A percentile compares a stretch with the other conserved stretches of the same genome.
Conservation (phyloP, 2,797 vertebrate species). For the Spea hammondii region DNA sequence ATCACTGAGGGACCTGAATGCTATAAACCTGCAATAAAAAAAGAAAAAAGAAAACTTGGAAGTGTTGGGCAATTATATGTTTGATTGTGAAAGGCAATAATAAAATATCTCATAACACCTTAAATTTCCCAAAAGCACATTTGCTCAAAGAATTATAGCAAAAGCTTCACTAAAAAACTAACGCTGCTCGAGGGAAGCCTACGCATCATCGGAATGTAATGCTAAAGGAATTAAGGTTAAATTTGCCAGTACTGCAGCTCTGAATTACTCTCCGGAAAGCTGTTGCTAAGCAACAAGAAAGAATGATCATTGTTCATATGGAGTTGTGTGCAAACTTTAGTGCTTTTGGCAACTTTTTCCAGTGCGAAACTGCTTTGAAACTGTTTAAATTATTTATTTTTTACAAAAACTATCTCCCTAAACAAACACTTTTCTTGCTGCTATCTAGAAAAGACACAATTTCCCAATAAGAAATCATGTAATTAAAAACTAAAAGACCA, state of each 20-base stretch:
- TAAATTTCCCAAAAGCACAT: constrained; percentile 1
- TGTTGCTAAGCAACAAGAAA: constrained; percentile 46
- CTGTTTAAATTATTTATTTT: background rate
- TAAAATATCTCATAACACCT: background rate
- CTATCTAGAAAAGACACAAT: background rate
- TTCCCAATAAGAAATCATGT: background rate
- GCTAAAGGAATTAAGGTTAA: constrained; percentile 33
- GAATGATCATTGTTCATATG: constrained; percentile 17
- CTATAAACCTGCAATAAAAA: background rate
- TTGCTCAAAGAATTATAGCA: background rate
- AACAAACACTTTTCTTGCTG: background rate
- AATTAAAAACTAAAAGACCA: too few species aligned
- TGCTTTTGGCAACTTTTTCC: constrained; percentile 41
- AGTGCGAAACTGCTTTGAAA: constrained; percentile 5
- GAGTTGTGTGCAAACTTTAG: constrained; percentile 39
- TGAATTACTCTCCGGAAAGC: constrained; percentile 29
- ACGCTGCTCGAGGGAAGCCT: background rate
- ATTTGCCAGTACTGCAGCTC: constrained; percentile 21
- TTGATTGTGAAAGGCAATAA: background rate
- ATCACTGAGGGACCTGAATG: too few species aligned
- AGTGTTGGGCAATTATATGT: background rate
- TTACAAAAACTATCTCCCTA: background rate
- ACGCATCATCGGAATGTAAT: constrained; percentile 18
- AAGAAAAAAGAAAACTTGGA: background rate
- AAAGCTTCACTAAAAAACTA: background rate